Evolutionary conservation across 92 coral and sea anemone genomes (phyloP), one percentile per base, ranked within the genome.

Genomic region (Porites divaricata): DNA sequence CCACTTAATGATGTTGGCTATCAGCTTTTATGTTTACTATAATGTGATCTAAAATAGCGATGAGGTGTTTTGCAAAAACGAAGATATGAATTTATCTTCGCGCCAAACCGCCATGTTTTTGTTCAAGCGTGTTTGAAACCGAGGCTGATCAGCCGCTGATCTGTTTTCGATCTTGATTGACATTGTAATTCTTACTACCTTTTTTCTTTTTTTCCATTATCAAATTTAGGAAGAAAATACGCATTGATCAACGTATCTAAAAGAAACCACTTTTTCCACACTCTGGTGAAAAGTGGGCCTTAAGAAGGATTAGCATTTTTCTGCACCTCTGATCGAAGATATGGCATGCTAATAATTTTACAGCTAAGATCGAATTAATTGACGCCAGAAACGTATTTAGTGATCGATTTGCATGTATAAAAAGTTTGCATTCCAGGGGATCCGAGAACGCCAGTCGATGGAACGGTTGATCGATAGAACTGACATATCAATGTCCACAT

Each of bases 91-190:
- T 25, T 68, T 35, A 54, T 68, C 70, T 82, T 82, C 79, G 86
- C 86, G 86, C 86, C 86, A 82, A 82, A 82, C 86, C 72, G 78
- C 86, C 86, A 82, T 71, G 72, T 82, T 71, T 35, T 70, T 79
- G 35, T 35, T 56, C 62, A 57, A 72, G 23, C 20, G 15, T 58
- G 72, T 45, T 14, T 64, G 70, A 63, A 61, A 48, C 15, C 86
- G 86, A 82, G 86, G 86, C 86, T 61, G 79, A 62, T 8, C 70
- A 58, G 61, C 86, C 86, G 86, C 86, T 82, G 86, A 72, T 72
- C 86, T 22, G 19, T 63, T 45, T 21, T 2, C 1, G 15, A 0
- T 14, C 53, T 10, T 57, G 86, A 82, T 82, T 20, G 20, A 48
- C 23, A 23, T 51, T 48, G 16, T 24, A 28, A 80, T 73, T 82